These are phyloP conservation scores for Cetonia aurata DNA, from an alignment of 2,888 invertebrate genomes.

Conservation along the genomic window DNA sequence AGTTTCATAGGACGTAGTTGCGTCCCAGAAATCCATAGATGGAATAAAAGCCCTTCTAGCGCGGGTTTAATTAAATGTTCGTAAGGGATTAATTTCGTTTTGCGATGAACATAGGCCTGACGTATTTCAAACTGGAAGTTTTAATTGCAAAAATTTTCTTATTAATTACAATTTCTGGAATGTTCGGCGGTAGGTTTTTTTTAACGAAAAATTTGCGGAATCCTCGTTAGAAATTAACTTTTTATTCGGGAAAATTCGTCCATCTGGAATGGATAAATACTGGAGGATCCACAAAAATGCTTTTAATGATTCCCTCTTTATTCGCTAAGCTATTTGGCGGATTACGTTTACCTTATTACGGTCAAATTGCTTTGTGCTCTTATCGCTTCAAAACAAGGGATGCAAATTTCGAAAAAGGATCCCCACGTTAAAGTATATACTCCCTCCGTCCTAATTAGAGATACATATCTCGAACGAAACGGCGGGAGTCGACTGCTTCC, in stretches of 20 bases:
- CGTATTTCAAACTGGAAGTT: conserved; percentile 16
- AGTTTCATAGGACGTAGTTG: not conserved
- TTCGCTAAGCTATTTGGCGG: too few relatives aligned
- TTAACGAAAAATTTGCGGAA: not conserved
- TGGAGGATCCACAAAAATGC: too few relatives aligned
- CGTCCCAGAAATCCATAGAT: not conserved
- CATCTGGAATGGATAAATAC: not conserved
- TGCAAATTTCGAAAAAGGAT: not conserved
- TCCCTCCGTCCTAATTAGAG: conserved; percentile 15
- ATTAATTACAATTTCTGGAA: conserved; percentile 22
- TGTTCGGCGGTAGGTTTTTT: not conserved
- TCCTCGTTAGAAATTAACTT: conserved; percentile 14
- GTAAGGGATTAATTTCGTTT: conserved; percentile 26
- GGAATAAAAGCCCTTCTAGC: conserved; percentile 1
- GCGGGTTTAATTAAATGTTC: conserved; percentile 18
- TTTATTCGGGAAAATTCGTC: not conserved
- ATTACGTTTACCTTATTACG: too few relatives aligned
- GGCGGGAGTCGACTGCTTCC: conserved; percentile 12
- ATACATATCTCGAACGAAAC: conserved; percentile 26
- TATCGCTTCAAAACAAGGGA: not conserved
- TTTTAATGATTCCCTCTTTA: not conserved
- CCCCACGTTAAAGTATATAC: not conserved
- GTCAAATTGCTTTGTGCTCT: not conserved
- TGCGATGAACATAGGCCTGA: conserved; percentile 3
- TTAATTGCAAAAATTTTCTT: conserved; percentile 28